These are phyloP conservation scores for Leuciscus idus DNA, from an alignment of 2,113 vertebrate genomes.

Conservation along the genomic window DNA sequence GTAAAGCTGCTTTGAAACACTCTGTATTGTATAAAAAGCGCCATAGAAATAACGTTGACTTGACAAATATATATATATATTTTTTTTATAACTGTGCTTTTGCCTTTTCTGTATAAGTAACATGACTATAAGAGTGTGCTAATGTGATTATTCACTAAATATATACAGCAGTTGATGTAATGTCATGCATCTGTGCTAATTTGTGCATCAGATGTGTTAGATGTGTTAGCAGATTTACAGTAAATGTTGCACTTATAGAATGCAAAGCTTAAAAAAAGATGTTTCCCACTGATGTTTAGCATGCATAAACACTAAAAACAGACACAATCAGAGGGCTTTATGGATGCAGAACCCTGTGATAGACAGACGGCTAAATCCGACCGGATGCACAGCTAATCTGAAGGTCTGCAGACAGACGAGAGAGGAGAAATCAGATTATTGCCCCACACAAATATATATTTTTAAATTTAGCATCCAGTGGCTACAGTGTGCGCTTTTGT, in stretches of 20 bases:
- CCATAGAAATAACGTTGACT: too few relatives aligned
- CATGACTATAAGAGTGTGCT: background rate
- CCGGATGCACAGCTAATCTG: background rate
- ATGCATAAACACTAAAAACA: background rate
- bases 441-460: background rate
- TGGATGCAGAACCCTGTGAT: background rate
- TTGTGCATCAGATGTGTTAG: background rate
- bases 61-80: background rate
- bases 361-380: background rate
- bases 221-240: background rate
- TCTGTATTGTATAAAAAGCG: too few relatives aligned
- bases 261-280: background rate
- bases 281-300: background rate
- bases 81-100: background rate
- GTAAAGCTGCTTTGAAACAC: too few relatives aligned
- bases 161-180: background rate
- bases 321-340: background rate
- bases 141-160: background rate
- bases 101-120: background rate
- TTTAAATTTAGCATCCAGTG: background rate
- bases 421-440: slow-evolving; percentile 37
- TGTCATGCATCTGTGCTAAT: background rate
- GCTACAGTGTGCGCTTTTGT: slow-evolving; percentile 3
- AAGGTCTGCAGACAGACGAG: background rate
- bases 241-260: background rate